Evolutionary conservation across 2,797 vertebrate genomes (phyloP).

Genomic region (Todus mexicanus): DNA sequence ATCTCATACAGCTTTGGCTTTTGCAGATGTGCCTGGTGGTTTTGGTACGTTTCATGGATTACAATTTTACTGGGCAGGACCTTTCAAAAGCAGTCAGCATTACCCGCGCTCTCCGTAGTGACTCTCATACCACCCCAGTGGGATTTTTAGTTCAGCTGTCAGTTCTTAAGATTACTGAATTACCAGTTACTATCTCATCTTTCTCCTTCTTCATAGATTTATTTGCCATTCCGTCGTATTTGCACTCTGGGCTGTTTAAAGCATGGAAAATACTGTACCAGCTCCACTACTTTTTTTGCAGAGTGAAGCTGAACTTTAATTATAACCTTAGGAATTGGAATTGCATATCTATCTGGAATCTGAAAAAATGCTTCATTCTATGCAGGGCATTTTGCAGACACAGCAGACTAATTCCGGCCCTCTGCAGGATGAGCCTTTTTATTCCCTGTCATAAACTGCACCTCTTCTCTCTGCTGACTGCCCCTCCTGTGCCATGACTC

Average conservation of each 20-base stretch:
- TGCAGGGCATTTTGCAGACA: background rate
- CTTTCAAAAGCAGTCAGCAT: background rate
- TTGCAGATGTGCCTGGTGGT: background rate
- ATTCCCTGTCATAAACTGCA: background rate
- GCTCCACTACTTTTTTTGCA: background rate
- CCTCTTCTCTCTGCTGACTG: background rate
- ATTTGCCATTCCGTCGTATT: background rate
- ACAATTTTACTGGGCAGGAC: background rate
- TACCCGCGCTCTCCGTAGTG: background rate
- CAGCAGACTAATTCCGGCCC: background rate
- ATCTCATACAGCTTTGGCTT: background rate
- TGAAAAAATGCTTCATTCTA: background rate
- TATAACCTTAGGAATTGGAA: background rate
- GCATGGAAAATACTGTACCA: background rate
- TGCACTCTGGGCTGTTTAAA: background rate
- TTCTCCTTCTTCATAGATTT: background rate
- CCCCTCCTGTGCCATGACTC: accelerated
- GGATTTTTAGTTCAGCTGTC: background rate
- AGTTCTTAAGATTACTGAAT: no score
- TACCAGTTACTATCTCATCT: background rate
- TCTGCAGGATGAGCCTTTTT: background rate
- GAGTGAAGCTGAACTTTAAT: background rate
- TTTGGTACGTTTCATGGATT: background rate
- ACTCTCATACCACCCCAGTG: background rate
- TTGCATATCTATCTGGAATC: background rate